Evolutionary conservation across 30 jellyfish, hydroid and myxozoan species (phyloP), one percentile per base, ranked within the genome.

Genomic region (Morbakka virulenta): DNA sequence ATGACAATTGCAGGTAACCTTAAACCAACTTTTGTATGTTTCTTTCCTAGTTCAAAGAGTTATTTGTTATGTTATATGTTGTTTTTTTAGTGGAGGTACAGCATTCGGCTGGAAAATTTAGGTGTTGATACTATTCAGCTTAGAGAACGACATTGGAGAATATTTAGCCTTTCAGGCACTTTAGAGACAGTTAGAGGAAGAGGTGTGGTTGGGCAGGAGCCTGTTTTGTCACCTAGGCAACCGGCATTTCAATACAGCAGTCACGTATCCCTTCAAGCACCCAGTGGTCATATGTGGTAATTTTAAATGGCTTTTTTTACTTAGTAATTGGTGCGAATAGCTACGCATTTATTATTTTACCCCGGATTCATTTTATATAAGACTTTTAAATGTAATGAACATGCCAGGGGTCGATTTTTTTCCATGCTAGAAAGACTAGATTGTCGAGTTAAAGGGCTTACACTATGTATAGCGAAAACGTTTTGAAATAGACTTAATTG

Each of bases 241-340:
- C 98, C 98, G 1, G 98, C 98, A 4, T 90, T 90, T 67, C 98
- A 90, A 62, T 90, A 90, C 87, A 90, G 98, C 72, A 90, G 98
- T 50, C 98, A 90, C 61, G 98, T 90, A 23, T 83, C 98, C 0
- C 75, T 90, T 35, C 98, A 83, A 66, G 94, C 98, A 32, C 93
- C 98, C 34, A 90, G 98, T 65, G 98, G 98, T 0, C 98, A 90
- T 61, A 90, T 90, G 98, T 90, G 98, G 98, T 90, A 65, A 71
- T 83, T 49, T 21, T 21, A 52, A 49, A 51, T 11, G 0, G 61
- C 1, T 30, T 6, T 63, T 33, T 20, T 33, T 11, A 24, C 24
- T 2, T 14, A 26, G n/a, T n/a, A n/a, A n/a, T n/a, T n/a, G 36
- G 13, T 47, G 62, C 62, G n/a, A n/a, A n/a, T n/a, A n/a, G n/a